These are phyloP conservation scores for Hippocampus mohnikei DNA, from an alignment of 2,113 vertebrate species.

Conservation along the genomic window DNA sequence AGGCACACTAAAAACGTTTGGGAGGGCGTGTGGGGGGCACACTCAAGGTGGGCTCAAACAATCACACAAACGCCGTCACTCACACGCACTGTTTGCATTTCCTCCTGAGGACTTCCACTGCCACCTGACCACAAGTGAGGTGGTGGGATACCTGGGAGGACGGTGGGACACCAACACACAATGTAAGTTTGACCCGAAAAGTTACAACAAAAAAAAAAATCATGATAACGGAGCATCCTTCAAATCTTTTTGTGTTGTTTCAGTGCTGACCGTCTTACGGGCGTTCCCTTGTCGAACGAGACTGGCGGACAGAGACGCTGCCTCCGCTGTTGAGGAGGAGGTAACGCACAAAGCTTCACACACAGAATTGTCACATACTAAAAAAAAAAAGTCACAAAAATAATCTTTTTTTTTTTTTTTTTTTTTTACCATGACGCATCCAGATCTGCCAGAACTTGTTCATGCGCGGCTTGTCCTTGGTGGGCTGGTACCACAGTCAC, in stretches of 20 bases:
- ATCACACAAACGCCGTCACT: not conserved
- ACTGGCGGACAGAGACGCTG: constrained; percentile 79
- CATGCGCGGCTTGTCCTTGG: constrained; percentile 87
- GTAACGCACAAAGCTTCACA: constrained; percentile 76
- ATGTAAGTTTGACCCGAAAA: constrained; percentile 66
- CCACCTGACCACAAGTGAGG: constrained; percentile 90
- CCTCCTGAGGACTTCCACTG: constrained; percentile 87
- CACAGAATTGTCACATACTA: not conserved
- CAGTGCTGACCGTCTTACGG: constrained; percentile 88
- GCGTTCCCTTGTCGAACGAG: constrained; percentile 91
- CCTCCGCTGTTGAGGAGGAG: constrained; percentile 85
- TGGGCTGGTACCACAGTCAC: constrained; percentile 98
- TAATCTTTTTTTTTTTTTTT: not conserved
- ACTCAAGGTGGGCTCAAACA: not conserved
- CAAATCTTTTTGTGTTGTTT: constrained; percentile 4
- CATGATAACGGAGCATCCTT: not conserved
- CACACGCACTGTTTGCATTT: not conserved
- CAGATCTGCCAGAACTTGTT: constrained; percentile 95
- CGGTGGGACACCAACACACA: constrained; percentile 94
- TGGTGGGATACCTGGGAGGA: constrained; percentile 93
- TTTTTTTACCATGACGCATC: not conserved
- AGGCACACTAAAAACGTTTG: too few relatives aligned
- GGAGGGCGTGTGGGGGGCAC: too few relatives aligned
- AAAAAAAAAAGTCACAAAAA: not conserved
- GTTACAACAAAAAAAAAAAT: not conserved